Conservation (phyloP, 2,113 vertebrate genomes). For the Tachycineta bicolor region DNA sequence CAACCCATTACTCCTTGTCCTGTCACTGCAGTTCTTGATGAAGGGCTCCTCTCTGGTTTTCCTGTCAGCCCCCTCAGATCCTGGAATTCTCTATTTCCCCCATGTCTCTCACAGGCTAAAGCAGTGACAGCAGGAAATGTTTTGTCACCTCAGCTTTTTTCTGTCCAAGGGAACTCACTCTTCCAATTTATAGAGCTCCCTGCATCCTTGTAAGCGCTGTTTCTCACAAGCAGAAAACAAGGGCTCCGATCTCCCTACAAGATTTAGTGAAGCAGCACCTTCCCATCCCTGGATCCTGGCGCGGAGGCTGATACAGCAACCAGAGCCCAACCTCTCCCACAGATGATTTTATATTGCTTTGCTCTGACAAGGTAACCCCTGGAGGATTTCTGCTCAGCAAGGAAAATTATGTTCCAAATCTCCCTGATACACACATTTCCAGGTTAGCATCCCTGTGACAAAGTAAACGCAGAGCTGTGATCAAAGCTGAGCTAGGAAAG, state of each 20-base stretch:
- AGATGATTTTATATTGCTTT: conserved; percentile 51
- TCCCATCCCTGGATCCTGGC: background rate
- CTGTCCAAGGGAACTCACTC: background rate
- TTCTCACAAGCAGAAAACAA: background rate
- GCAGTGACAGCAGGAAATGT: background rate
- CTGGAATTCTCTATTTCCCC: background rate
- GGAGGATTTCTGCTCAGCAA: conserved; percentile 44
- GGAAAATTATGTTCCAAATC: conserved; percentile 58
- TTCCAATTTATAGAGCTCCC: background rate
- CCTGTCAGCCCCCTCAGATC: background rate
- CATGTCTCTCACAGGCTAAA: background rate
- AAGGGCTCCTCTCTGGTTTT: background rate
- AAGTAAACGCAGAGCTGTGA: conserved; percentile 22
- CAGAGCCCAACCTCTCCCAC: background rate
- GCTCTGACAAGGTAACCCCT: conserved; percentile 53
- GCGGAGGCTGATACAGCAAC: background rate
- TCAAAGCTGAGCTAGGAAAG: conserved; percentile 12
- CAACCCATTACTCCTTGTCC: background rate
- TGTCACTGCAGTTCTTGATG: background rate
- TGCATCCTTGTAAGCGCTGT: background rate
- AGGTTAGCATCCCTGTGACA: conserved; percentile 33
- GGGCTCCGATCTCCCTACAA: background rate
- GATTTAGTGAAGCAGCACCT: background rate
- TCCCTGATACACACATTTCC: conserved; percentile 20
- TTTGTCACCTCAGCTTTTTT: background rate